phyloP scores from a whole-genome alignment of 2,888 invertebrate species.

The Linnaemya tessellans region DNA sequence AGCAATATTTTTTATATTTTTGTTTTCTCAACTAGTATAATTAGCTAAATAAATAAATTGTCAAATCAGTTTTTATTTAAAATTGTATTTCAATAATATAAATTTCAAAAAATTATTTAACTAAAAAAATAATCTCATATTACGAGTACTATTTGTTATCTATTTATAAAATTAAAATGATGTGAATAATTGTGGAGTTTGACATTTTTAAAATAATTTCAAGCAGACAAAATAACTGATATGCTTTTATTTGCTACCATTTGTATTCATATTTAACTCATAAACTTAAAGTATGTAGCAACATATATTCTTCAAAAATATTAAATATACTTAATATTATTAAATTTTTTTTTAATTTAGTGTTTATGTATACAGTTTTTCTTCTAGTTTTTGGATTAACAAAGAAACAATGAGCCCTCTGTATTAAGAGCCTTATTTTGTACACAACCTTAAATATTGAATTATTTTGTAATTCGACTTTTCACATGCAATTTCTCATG shows the following conservation, averaged over 20 bases:
- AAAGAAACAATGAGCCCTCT: conserved; percentile 3
- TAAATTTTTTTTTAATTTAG: conserved; percentile 54
- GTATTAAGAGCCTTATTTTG: conserved; percentile 18
- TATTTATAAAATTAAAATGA: conserved; percentile 18
- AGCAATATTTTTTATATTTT: not conserved
- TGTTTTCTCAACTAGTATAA: too few relatives aligned
- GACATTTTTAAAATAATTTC: not conserved
- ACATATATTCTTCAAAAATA: conserved; percentile 44
- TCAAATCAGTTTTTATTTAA: not conserved
- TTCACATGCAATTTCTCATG: too few relatives aligned
- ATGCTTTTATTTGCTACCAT: conserved; percentile 59
- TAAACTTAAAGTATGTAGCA: conserved; percentile 12
- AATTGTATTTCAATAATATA: too few relatives aligned
- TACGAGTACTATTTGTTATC: conserved; percentile 12
- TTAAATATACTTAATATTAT: conserved; percentile 60
- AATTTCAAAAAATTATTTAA: too few relatives aligned
- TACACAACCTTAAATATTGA: too few relatives aligned
- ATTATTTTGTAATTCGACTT: too few relatives aligned
- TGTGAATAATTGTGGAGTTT: not conserved
- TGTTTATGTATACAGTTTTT: conserved; percentile 56
- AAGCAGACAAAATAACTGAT: conserved; percentile 36
- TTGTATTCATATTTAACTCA: conserved; percentile 19
- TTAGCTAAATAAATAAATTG: too few relatives aligned
- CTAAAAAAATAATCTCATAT: too few relatives aligned
- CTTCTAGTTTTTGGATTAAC: conserved; percentile 50